Evolutionary conservation across 2,797 vertebrate genomes (phyloP).

Genomic region (Streptopelia turtur): DNA sequence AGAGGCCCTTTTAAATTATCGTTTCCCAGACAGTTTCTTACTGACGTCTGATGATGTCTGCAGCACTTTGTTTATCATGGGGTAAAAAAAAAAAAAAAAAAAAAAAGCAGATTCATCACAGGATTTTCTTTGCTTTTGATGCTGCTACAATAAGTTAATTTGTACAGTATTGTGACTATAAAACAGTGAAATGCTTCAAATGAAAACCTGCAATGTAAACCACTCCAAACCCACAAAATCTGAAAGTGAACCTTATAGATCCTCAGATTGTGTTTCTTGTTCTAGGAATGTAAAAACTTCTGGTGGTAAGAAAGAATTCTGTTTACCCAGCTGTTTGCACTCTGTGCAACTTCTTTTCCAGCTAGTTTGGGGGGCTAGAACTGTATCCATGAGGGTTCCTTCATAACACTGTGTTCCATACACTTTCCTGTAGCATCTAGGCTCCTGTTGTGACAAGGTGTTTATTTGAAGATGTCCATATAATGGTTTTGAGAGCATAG

Average conservation of each 20-base stretch:
- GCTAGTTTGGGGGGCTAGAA: not conserved
- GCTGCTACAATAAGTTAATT: not conserved
- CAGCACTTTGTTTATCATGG: constrained; percentile 30
- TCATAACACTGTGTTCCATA: not conserved
- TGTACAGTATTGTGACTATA: not conserved
- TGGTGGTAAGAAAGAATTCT: not conserved
- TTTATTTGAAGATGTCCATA: not conserved
- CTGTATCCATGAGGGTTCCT: not conserved
- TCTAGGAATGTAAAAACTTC: not conserved
- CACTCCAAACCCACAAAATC: not conserved
- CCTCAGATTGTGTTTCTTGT: not conserved
- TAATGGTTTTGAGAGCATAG: not conserved
- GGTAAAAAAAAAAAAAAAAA: not conserved
- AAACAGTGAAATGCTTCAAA: not conserved
- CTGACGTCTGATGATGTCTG: constrained; percentile 46
- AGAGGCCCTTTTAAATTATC: constrained; percentile 51
- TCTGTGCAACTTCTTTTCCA: not conserved
- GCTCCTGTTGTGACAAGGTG: not conserved
- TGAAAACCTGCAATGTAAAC: not conserved
- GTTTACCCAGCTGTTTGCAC: not conserved
- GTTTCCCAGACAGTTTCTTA: constrained; percentile 18
- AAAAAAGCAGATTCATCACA: not conserved
- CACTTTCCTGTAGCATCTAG: not conserved
- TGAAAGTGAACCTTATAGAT: not conserved
- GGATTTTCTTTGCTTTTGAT: constrained; percentile 26